phyloP scores from a whole-genome alignment of 2,797 vertebrate genomes.

The Sciurus carolinensis region DNA sequence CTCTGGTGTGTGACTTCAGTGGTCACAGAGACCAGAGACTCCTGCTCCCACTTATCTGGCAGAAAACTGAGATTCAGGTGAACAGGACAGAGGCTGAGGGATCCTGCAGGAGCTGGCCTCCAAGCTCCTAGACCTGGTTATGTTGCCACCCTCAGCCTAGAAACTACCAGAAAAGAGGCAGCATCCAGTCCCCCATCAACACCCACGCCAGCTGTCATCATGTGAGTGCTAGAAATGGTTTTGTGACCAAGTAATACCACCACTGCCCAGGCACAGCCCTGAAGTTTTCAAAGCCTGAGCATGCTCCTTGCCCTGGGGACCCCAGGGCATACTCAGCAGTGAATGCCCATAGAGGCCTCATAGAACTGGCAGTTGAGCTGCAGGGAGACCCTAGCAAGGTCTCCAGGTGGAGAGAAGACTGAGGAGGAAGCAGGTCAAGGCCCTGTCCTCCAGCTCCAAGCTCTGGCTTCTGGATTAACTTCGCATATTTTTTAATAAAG shows the following conservation, averaged over 20 bases:
- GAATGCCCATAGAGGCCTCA: not conserved
- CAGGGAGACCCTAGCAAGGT: not conserved
- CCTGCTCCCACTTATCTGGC: not conserved
- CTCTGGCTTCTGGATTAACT: not conserved
- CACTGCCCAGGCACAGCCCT: not conserved
- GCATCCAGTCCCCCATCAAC: not conserved
- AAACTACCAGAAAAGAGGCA: not conserved
- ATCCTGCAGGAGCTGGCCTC: not conserved
- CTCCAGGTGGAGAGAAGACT: not conserved
- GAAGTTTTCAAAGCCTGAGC: not conserved
- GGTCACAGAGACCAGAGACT: rapidly evolving
- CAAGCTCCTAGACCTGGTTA: not conserved
- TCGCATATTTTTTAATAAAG: not conserved
- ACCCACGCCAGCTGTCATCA: not conserved
- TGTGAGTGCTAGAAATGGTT: not conserved
- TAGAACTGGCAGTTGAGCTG: not conserved
- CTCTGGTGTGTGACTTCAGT: not conserved
- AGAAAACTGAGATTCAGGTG: not conserved
- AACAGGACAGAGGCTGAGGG: not conserved
- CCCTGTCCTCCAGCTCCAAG: not conserved
- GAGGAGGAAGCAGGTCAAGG: not conserved
- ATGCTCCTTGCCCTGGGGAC: not conserved
- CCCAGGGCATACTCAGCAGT: no score
- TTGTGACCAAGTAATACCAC: not conserved
- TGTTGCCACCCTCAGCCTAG: not conserved